Conservation (phyloP, 2,113 vertebrate species). For the Bubalus kerabau region DNA sequence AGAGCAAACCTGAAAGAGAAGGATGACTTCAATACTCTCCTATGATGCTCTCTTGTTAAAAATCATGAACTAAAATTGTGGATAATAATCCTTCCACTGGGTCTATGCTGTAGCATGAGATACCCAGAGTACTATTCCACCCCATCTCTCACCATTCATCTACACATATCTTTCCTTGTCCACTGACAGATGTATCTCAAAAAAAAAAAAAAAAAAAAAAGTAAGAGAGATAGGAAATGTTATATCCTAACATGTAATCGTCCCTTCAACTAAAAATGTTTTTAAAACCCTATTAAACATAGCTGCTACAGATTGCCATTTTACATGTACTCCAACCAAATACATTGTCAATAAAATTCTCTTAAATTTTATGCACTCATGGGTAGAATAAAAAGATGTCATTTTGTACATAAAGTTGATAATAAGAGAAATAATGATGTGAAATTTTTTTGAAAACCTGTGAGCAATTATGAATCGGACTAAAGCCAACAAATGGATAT, state of each 20-base stretch:
- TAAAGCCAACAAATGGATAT: background rate
- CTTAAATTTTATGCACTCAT: background rate
- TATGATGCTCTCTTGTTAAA: background rate
- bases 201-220: background rate
- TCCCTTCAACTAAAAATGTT: background rate
- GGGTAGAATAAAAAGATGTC: background rate
- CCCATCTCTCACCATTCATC: background rate
- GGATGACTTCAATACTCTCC: background rate
- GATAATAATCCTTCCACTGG: background rate
- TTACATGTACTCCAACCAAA: background rate
- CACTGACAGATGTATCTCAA: background rate
- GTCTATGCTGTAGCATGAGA: background rate
- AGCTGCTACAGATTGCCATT: background rate
- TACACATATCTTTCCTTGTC: background rate
- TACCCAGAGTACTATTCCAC: background rate
- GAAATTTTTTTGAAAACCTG: background rate
- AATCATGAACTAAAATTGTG: background rate
- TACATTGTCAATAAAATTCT: background rate
- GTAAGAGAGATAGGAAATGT: background rate
- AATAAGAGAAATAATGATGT: background rate
- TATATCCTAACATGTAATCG: background rate
- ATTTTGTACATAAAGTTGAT: background rate
- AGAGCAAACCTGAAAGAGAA: background rate
- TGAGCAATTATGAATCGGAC: background rate
- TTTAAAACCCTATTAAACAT: background rate